Base-by-base conservation (phyloP, 2,888 invertebrate genomes). In the Epirrita christyi region DNA sequence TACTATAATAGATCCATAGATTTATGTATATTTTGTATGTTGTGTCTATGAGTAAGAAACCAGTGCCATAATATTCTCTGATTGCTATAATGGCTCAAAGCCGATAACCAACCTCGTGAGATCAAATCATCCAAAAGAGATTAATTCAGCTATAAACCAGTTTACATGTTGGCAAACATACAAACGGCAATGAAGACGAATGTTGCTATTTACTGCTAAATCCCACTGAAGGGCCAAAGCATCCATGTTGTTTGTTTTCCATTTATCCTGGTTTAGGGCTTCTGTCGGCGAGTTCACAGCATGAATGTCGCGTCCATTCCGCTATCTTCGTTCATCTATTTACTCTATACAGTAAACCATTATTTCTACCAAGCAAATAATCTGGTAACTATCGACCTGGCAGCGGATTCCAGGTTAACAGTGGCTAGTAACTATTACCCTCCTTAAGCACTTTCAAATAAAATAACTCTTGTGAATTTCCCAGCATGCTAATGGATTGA, bases 141-240 rank as follows among this genome's bases (percentile, higher is more conserved):
- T 58, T 58, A 64, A 56, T 52, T 43, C 49, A 52, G 53, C 57
- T 55, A 48, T 60, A 58, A 60, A 60, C n/a, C 54, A 59, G 61
- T 53, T 53, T 38, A 36, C 9, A 29, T 52, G 34, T 48, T 54
- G 56, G 41, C 49, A 52, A 41, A 46, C 51, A 42, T 53, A 41
- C 44, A 48, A 55, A 43, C 48, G 46, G 40, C 9, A 32, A 32
- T 61, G 43, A 46, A 61, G 57, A 59, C 46, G 37, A 48, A 53
- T 55, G 53, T 36, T 29, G 41, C 36, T 48, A 57, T 52, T 59
- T 50, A 53, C 50, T 41, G 46, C 11, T 14, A 5, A 6, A 36
- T 36, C 11, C 5, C 36, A 36, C 3, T 11, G 6, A 6, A 11
- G 36, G 36, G 11, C 1, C 5, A 36, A 32, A 0, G 21, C 21